Percentiles rank a stretch among this genome's conserved stretches.
phyloP scores from a whole-genome alignment of 37 sponge, comb jelly and placozoan species.

The Diacarnus erythraeanus region DNA sequence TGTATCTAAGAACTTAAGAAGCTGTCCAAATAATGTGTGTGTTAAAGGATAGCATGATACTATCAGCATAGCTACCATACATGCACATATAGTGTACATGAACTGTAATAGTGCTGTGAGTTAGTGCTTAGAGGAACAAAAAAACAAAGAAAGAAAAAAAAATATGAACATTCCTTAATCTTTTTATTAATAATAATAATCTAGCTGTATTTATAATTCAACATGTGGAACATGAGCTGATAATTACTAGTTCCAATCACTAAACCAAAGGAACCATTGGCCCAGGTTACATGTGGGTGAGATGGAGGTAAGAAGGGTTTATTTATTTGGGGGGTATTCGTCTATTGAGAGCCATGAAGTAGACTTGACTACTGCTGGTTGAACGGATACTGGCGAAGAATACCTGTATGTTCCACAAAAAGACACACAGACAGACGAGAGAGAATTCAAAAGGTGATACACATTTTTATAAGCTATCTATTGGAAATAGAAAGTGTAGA shows the following conservation, averaged over 20 bases:
- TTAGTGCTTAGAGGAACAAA: neutral
- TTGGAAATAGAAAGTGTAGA: too few species aligned
- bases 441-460: too few species aligned
- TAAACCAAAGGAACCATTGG: neutral
- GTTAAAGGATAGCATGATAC: neutral
- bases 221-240: too few species aligned
- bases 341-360: conserved; percentile 96
- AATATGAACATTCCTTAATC: neutral
- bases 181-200: too few species aligned
- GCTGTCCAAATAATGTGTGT: neutral
- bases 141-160: conserved; percentile 12
- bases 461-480: too few species aligned
- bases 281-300: neutral
- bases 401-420: neutral
- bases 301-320: neutral
- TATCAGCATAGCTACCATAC: neutral
- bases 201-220: too few species aligned
- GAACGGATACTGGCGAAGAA: conserved; percentile 81
- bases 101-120: neutral
- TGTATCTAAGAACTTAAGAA: conserved; percentile 3
- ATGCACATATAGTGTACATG: neutral
- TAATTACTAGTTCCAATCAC: neutral
- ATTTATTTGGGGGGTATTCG: conserved; percentile 30
- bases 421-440: neutral
- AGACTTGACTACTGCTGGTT: conserved; percentile 86